Percentiles rank a stretch among this genome's conserved stretches.
phyloP scores from a whole-genome alignment of 2,797 vertebrate genomes.

The Perodicticus potto region DNA sequence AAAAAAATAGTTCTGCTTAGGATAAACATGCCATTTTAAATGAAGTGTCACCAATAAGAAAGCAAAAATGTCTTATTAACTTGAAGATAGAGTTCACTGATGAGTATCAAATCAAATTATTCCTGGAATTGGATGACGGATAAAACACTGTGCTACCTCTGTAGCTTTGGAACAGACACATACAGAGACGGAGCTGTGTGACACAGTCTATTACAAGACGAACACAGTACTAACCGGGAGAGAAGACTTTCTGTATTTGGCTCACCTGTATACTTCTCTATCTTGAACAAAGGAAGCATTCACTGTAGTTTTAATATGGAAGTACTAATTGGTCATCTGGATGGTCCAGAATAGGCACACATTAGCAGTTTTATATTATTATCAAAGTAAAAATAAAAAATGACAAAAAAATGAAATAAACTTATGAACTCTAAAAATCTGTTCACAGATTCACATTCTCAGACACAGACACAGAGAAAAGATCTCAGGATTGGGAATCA shows the following conservation, averaged over 20 bases:
- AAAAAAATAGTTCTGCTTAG: neutral
- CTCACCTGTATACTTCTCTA: neutral
- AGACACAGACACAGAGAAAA: neutral
- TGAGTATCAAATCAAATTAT: slow-evolving; percentile 19
- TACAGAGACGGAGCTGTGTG: neutral
- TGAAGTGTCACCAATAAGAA: neutral
- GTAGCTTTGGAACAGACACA: slow-evolving; percentile 5
- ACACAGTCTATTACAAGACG: neutral
- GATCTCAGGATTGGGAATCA: neutral
- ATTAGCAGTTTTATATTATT: neutral
- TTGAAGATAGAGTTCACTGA: slow-evolving; percentile 5
- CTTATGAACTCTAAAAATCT: neutral
- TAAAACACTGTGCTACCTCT: neutral
- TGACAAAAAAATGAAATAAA: neutral
- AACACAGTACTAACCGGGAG: neutral
- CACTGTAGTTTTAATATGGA: neutral
- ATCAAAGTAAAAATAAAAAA: slow-evolving; percentile 22
- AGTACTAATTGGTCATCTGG: neutral
- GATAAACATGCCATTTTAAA: slow-evolving; percentile 42
- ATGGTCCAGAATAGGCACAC: neutral
- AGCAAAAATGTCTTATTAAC: slow-evolving; percentile 37
- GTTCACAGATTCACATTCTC: neutral
- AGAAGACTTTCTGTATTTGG: neutral
- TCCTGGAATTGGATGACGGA: neutral
- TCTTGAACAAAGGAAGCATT: neutral